Evolutionary conservation across 2,797 vertebrate species (phyloP), one percentile per base, ranked within the genome.

Genomic region (Liasis olivaceus): DNA sequence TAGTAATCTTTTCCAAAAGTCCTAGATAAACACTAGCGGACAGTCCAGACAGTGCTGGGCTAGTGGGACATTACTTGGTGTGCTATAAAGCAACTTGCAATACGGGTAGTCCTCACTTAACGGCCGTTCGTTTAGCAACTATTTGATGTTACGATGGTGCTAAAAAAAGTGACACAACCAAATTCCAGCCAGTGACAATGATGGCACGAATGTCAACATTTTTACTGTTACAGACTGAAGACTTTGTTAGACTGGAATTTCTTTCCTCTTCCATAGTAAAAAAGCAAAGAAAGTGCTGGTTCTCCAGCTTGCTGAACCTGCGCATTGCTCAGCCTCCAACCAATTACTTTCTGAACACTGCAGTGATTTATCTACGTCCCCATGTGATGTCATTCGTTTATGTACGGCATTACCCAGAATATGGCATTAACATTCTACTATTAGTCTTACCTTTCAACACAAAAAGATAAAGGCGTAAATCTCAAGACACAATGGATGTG

Each of bases 401-500:
- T 26, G 85, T 89, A 94, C 93, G 26, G 92, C 86, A 87, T 88
- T 85, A 93, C 2, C 94, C 69, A 94, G 95, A 94, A 95, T 28
- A 15, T n/a, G 1, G 94, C 95, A 93, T 91, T 94, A 95, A 96
- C 95, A 94, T 95, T 96, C 95, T 89, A 95, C 96, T 96, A 85
- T 92, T 96, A 90, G 95, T 95, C 94, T 96, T 95, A 90, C 96
- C 95, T 96, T 96, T 95, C 95, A 95, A 90, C 0, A 58, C 94
- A 93, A 91, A 95, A 96, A 95, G 94, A 95, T 94, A 94, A 95
- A 95, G 85, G 95, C 3, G 96, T 95, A 95, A 96, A 96, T 96
- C 94, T 94, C 85, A 11, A 66, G 93, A 91, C 93, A 92, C 93
- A 26, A 93, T 92, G 89, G 92, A 95, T 0, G 89, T 93, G 96